Percentiles rank a stretch among this genome's conserved stretches.
phyloP scores from a whole-genome alignment of 2,797 vertebrate species.

The Cryptoblepharus egeriae region DNA sequence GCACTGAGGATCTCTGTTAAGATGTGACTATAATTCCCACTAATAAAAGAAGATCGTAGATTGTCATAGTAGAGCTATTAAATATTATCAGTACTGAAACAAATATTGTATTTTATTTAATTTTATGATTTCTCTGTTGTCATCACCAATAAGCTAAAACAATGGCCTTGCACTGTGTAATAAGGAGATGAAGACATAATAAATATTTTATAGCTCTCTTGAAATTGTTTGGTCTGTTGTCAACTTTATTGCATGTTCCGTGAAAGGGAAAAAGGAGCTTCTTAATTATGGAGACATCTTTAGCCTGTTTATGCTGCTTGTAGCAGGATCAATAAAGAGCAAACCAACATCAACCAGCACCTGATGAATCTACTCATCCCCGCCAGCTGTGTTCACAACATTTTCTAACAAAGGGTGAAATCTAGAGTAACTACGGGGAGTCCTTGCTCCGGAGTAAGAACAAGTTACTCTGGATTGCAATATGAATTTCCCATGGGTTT shows the following conservation, averaged over 20 bases:
- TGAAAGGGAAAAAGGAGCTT: not conserved
- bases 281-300: not conserved
- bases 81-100: constrained; percentile 9
- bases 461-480: too few species aligned
- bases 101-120: constrained; percentile 25
- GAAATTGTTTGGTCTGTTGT: constrained; percentile 7
- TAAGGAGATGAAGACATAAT: not conserved
- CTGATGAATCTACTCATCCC: not conserved
- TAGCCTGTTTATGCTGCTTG: not conserved
- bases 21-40: not conserved
- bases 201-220: constrained; percentile 29
- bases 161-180: not conserved
- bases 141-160: not conserved
- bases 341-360: not conserved
- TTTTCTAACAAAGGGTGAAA: not conserved
- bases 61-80: constrained; percentile 18
- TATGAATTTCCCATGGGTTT: too few species aligned
- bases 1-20: not conserved
- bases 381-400: not conserved
- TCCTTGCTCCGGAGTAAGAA: too few species aligned
- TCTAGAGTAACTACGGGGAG: too few species aligned
- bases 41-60: accelerated
- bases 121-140: constrained; percentile 20
- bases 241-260: constrained; percentile 14
- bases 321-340: not conserved